Conservation (phyloP, 2,113 vertebrate species). For the Chionodraco myersi region DNA sequence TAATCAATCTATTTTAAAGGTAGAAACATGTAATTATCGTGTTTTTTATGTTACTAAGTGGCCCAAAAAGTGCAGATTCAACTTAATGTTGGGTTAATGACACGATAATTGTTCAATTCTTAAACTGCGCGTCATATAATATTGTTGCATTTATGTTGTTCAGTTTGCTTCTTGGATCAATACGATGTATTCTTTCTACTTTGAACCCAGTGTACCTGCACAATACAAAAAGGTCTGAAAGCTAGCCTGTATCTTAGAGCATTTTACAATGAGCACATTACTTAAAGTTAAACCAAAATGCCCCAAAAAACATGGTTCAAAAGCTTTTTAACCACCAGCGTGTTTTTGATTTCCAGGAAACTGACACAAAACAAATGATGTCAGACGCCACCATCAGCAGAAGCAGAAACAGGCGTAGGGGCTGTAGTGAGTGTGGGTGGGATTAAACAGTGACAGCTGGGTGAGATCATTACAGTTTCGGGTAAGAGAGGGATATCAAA, state of each 20-base stretch:
- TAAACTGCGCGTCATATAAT: not conserved
- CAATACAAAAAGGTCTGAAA: not conserved
- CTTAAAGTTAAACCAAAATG: not conserved
- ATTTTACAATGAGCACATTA: not conserved
- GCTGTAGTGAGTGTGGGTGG: constrained; percentile 62
- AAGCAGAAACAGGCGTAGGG: constrained; percentile 21
- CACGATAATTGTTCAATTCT: not conserved
- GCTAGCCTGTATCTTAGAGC: not conserved
- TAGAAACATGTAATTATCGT: not conserved
- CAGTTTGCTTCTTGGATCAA: not conserved
- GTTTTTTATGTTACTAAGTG: not conserved
- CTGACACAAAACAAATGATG: constrained; percentile 72
- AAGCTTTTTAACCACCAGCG: constrained; percentile 7
- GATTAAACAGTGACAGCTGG: constrained; percentile 76
- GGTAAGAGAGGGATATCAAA: constrained; percentile 38
- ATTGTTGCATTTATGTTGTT: not conserved
- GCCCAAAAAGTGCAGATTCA: not conserved
- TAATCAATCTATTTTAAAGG: not conserved
- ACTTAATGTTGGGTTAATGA: too few species aligned
- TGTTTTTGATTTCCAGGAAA: constrained; percentile 60
- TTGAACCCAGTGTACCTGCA: not conserved
- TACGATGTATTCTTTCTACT: not conserved
- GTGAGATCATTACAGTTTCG: constrained; percentile 69
- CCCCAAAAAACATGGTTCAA: not conserved
- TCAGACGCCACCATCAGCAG: constrained; percentile 42